Base-by-base conservation (phyloP, 2,797 vertebrate genomes). In the Coilia nasus region DNA sequence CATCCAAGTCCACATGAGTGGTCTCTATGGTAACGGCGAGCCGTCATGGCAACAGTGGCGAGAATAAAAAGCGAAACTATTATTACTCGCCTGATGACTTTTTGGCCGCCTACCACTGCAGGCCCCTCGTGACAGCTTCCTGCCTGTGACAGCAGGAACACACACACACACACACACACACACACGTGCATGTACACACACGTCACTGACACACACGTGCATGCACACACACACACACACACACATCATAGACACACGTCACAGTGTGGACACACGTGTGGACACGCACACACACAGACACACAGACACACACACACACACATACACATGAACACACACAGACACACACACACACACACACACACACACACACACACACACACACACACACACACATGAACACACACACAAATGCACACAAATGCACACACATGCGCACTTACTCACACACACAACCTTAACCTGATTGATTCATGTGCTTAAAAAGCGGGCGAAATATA, bases 11-110 rank as follows among this genome's bases (percentile, higher is more conserved):
- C 88, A 84, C 23, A 41, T 82, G 87, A 90, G 90, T 90, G 87
- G 93, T 96, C 93, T 93, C 95, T 95, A 95, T 95, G 94, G 95
- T 94, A 95, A 95, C 95, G 90, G 90, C 91, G 91, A 93, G 91
- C 93, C 90, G 92, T 94, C 94, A 94, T 94, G 91, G 94, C 93
- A 94, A 95, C 92, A 92, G 90, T 86, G 57, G 89, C 86, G 84
- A 83, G 81, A 91, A 87, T 91, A 91, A 88, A 41, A 92, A 89
- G 87, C 85, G 91, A 89, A 93, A 93, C 93, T 94, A 93, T 90
- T 88, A 90, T 92, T 90, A 93, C 90, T 90, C 88, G 84, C 87
- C 92, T 92, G 93, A 92, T 90, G 86, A 88, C 88, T 91, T 89
- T 64, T 83, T 83, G 85, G 83, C 81, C 85, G 81, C 89, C 85